Evolutionary conservation across 2,113 vertebrate species (phyloP), one percentile per base, ranked within the genome.

Genomic region (Fulmarus glacialis): DNA sequence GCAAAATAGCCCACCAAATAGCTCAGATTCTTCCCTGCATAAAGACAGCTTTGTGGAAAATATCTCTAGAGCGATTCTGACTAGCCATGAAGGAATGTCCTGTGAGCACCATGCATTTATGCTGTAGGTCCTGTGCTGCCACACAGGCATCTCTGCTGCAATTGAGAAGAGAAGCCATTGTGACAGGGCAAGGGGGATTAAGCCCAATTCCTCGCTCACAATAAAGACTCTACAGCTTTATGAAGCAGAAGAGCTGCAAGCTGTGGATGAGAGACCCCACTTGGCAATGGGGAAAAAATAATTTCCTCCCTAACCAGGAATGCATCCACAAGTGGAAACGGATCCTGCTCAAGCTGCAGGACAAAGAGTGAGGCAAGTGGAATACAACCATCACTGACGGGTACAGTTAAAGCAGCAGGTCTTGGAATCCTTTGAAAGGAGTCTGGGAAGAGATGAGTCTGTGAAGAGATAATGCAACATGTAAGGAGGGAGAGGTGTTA

Each of bases 51-150:
- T 58, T 79, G 70, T 72, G 38, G 12, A 43, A 90, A 60, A 22
- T 59, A 42, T 48, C 40, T 75, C 53, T 45, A 24, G 59, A 92
- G 53, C 0, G 2, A 62, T 40, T 40, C 43, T 34, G 90, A 71
- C 20, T 5, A 64, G 9, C 24, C 34, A 26, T 8, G 55, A 20
- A 88, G 45, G 53, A 64, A 48, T 11, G 18, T 64, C 43, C 68
- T 53, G 26, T 0, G 2, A 68, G 62, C 52, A 77, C 38, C 1
- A 0, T 15, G 38, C 52, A 17, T 68, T 59, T 34, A 32, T 59
- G 40, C 59, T 68, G 56, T 29, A 59, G 60, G 40, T 59, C 47
- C n/a, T 27, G 12, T 47, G 40, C 47, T 88, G 43, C 26, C 56
- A 42, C 62, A 43, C 18, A 79, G 60, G 10, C 30, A 27, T 12